Conservation (phyloP, 2,797 vertebrate species). For the Sebastes hubbsi region DNA sequence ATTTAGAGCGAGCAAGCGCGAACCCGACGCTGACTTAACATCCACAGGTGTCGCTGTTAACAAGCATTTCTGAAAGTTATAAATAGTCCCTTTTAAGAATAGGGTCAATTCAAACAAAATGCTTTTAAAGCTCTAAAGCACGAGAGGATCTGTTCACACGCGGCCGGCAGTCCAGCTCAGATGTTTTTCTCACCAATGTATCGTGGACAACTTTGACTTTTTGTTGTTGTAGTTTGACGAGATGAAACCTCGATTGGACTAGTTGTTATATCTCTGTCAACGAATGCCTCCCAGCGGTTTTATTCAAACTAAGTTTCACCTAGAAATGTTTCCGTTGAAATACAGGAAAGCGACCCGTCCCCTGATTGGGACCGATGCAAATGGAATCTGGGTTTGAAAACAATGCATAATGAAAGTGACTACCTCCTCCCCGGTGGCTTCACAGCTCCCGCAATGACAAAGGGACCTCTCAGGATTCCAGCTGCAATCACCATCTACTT, state of each 20-base stretch:
- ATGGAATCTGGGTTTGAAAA: conserved; percentile 8
- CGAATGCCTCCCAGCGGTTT: not conserved
- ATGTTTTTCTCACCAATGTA: not conserved
- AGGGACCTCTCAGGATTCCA: conserved; percentile 40
- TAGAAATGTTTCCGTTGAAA: not conserved
- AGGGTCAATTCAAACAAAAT: too few species aligned
- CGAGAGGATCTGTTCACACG: too few species aligned
- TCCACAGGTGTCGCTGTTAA: too few species aligned
- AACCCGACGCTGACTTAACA: too few species aligned
- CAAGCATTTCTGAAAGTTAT: too few species aligned
- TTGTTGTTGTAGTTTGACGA: not conserved
- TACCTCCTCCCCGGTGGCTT: conserved; percentile 17
- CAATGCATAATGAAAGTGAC: conserved; percentile 32
- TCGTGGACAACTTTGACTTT: not conserved
- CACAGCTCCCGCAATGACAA: conserved; percentile 26
- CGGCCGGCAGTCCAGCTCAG: too few species aligned
- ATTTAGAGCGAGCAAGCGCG: too few species aligned
- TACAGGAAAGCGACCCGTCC: not conserved
- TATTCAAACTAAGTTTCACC: not conserved
- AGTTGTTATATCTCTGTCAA: not conserved
- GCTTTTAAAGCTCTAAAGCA: too few species aligned
- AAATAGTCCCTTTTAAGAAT: too few species aligned
- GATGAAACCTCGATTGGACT: not conserved
- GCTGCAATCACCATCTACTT: conserved; percentile 60
- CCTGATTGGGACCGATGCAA: not conserved